Evolutionary conservation across 1,140 invertebrate genomes (phyloP).

Genomic region (Myzus persicae): DNA sequence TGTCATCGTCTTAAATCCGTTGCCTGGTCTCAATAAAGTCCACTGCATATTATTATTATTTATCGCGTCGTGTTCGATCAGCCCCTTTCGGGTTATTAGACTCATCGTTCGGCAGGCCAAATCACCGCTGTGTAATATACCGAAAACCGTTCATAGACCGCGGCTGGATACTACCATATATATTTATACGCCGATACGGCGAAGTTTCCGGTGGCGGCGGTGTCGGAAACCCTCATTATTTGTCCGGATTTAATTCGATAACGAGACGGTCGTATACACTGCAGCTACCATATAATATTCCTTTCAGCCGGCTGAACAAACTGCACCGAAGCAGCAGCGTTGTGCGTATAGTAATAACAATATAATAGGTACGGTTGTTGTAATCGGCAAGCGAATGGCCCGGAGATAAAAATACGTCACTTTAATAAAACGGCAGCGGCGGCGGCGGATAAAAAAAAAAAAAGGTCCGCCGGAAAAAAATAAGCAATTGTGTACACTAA

Average conservation of each 20-base stretch:
- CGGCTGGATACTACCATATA: neutral
- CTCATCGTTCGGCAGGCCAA: neutral
- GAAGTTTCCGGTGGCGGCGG: neutral
- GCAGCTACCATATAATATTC: neutral
- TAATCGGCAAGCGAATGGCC: neutral
- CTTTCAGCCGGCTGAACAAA: neutral
- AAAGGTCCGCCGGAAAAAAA: neutral
- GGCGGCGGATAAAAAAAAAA: neutral
- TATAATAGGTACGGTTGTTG: neutral
- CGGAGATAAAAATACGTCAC: neutral
- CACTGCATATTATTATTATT: neutral
- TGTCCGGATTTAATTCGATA: constrained; percentile 25
- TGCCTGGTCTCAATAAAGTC: neutral
- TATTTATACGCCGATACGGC: too few relatives aligned
- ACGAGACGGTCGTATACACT: neutral
- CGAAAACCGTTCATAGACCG: neutral
- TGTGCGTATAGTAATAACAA: neutral
- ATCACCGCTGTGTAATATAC: neutral
- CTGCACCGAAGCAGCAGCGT: neutral
- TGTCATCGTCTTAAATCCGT: too few relatives aligned
- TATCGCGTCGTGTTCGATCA: neutral
- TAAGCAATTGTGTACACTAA: neutral
- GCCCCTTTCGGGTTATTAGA: neutral
- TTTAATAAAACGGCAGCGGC: neutral
- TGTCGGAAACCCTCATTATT: constrained; percentile 29